Evolutionary conservation across 2,888 invertebrate genomes (phyloP), one percentile per base, ranked within the genome.

Genomic region (Galeopsomyia nigrocyanea): DNA sequence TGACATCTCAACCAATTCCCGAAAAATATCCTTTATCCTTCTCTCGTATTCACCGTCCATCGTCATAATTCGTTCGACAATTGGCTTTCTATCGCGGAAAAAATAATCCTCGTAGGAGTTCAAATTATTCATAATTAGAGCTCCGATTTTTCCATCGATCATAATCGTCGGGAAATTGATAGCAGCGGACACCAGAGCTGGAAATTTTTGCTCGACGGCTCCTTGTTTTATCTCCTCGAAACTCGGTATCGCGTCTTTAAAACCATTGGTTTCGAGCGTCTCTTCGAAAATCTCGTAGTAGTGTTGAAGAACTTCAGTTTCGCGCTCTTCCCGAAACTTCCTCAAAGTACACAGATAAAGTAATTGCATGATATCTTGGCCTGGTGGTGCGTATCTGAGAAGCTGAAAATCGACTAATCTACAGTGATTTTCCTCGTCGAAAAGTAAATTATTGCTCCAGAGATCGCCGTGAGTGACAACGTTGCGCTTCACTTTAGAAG

Each of bases 401-500:
- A 75, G 14, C 22, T 75, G 75, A 21, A 73, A 73, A 19, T 75
- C 73, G 2, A 73, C 60, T 3, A 75, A 46, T 13, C n/a, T 13
- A 26, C 70, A 73, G 0, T 56, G 53, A 65, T 53, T 9, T 0
- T 7, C 9, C 1, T 17, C 26, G 17, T 70, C 50, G 53, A 75
- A 75, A 14, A 75, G 16, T 0, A 75, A 2, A 26, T 75, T 75
- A 31, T 46, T 67, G 50, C 67, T 64, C 75, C 75, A 75, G 6
- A 75, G 50, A 47, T 75, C 73, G 14, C 73, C 75, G 50, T 75
- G 75, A 19, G 56, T 56, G 7, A 73, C 13, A 1, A 75, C 75
- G 91, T 75, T 75, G 39, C 66, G 49, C 19, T 70, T 73, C 0
- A 10, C 65, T 13, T 85, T 91, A 86, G 19, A 91, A 6, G 73